Base-by-base conservation (phyloP, 2,797 vertebrate genomes). In the Selene dorsalis region DNA sequence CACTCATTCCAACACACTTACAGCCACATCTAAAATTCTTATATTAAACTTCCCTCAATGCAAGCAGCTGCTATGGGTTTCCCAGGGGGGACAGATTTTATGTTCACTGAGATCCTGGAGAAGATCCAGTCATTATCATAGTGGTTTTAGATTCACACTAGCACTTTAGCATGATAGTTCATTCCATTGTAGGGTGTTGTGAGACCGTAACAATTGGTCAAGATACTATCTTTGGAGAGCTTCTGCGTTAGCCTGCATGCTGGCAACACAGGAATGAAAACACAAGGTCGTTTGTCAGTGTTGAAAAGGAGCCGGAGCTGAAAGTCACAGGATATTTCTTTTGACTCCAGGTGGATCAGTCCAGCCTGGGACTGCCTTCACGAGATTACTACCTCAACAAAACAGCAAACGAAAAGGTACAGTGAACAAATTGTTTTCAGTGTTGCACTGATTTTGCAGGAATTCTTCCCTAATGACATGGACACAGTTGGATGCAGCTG, bases 311-410 rank as follows among this genome's bases (percentile, higher is more conserved):
- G 52, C 58, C 22, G 39, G 17, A 57, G 16, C 11, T 45, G 9
- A 73, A 67, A 39, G 30, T 87, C 39, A 84, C 26, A 4, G 5
- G 4, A 61, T 85, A 60, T 90, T 77, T 64, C 45, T 86, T 73
- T 85, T 87, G 63, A 61, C 56, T 78, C 10, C 69, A 98, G 97
- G 95, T 98, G 73, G 97, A 99, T 91, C 98, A 99, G 90, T 97
- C 97, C 0, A 98, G 97, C 45, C 93, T 99, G 63, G 97, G 97
- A 14, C 89, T 99, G 43, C 98, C 98, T 0, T 99, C 98, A 0
- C 93, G 97, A 65, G 97, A 99, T 80, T 99, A 97, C 90, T 99
- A 99, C 92, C 95, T 99, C 92, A 99, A 99, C 93, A 97, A 95
- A 92, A 99, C 98, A 0, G 96, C 96, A 82, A 98, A 99, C 0